Evolutionary conservation across 2,113 vertebrate genomes (phyloP).

Genomic region (Malurus elegans): DNA sequence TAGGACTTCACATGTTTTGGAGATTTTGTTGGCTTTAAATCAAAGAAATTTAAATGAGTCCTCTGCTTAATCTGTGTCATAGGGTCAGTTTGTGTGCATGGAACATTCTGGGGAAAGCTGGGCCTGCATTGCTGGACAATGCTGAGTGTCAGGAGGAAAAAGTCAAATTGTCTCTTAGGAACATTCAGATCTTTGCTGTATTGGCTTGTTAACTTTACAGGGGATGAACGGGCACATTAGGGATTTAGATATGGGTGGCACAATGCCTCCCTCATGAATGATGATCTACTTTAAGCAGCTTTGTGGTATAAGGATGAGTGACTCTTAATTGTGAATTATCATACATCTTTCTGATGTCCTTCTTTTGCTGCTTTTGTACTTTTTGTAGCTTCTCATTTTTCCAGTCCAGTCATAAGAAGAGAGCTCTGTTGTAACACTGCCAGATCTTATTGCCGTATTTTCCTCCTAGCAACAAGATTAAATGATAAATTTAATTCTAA

Average conservation of each 20-base stretch:
- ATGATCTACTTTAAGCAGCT: background rate
- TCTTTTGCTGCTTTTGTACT: background rate
- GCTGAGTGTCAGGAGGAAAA: background rate
- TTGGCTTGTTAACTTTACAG: background rate
- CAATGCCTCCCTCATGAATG: background rate
- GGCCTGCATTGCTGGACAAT: background rate
- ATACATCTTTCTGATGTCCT: background rate
- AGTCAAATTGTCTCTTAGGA: background rate
- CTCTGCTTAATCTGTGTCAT: background rate
- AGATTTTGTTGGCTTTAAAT: constrained; percentile 7
- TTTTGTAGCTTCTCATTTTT: background rate
- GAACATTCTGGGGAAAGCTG: background rate
- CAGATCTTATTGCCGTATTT: background rate
- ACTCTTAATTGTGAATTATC: background rate
- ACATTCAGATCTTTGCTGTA: background rate
- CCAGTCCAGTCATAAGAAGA: background rate
- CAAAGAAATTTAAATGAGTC: constrained; percentile 11
- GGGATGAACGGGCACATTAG: background rate
- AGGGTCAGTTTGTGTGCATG: background rate
- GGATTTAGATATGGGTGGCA: background rate
- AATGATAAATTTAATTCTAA: background rate
- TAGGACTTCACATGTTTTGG: background rate
- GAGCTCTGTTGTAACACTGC: background rate
- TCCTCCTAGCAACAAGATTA: background rate
- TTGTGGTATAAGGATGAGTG: background rate